phyloP scores from a whole-genome alignment of 2,797 vertebrate genomes.

The Esox masquinongy region DNA sequence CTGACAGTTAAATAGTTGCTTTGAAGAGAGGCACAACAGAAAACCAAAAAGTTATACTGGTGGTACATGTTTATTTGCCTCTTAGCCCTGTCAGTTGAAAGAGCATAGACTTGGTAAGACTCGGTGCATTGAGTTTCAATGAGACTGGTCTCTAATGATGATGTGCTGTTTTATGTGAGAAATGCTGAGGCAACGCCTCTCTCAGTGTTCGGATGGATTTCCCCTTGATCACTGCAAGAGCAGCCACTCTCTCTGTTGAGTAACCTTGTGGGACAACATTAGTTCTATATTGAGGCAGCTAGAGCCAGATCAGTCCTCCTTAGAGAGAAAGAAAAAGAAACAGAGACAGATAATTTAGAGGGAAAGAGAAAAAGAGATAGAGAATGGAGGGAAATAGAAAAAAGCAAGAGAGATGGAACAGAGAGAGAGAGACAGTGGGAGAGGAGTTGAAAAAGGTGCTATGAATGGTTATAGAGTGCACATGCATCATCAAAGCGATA shows the following conservation, averaged over 20 bases:
- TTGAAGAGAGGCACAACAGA: slow-evolving; percentile 53
- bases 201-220: neutral
- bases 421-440: neutral
- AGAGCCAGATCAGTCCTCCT: neutral
- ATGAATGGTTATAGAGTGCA: neutral
- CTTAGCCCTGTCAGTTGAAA: neutral
- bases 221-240: slow-evolving; percentile 1
- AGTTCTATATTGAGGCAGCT: slow-evolving; percentile 18
- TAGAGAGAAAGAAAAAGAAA: neutral
- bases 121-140: neutral
- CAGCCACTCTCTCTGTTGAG: neutral
- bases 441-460: slow-evolving; percentile 12
- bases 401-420: neutral
- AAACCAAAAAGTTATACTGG: neutral
- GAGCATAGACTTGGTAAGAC: neutral
- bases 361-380: slow-evolving; percentile 1
- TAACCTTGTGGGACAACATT: slow-evolving; percentile 3
- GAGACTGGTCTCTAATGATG: neutral
- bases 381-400: neutral
- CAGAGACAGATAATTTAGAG: neutral
- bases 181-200: neutral
- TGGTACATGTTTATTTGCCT: neutral
- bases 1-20: slow-evolving; percentile 99
- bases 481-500: neutral
- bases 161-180: neutral